Percentiles rank a stretch among this genome's conserved stretches.
phyloP scores from a whole-genome alignment of 1,140 invertebrate species.

The Armadillidium nasatum region DNA sequence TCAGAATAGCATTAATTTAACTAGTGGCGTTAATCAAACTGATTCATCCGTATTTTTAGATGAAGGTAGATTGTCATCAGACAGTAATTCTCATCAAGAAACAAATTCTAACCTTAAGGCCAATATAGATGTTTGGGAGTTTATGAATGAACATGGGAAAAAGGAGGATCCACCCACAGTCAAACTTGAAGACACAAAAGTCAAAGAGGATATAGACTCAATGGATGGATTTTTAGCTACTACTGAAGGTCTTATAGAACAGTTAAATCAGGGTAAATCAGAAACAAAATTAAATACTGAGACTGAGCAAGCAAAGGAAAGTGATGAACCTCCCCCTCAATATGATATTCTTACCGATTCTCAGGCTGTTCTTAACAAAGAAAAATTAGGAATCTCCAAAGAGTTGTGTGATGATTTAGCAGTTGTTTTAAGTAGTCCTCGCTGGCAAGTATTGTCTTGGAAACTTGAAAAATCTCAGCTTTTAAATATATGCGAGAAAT shows the following conservation, averaged over 20 bases:
- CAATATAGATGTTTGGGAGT: conserved; percentile 19
- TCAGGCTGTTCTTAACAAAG: conserved; percentile 53
- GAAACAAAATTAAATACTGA: neutral
- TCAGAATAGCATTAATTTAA: too few species aligned
- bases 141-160: conserved; percentile 31
- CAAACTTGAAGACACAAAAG: conserved; percentile 19
- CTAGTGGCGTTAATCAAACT: too few species aligned
- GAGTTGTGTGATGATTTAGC: conserved; percentile 60
- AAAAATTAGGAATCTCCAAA: conserved; percentile 56
- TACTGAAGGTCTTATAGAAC: conserved; percentile 50
- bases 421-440: conserved; percentile 58
- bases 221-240: conserved; percentile 44
- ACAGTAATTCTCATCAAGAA: too few species aligned
- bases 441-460: conserved; percentile 62
- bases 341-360: conserved; percentile 54
- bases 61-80: too few species aligned
- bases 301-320: conserved; percentile 48
- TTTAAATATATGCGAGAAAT: conserved; percentile 57
- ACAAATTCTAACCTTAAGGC: neutral
- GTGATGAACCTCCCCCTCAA: conserved; percentile 50
- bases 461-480: conserved; percentile 58
- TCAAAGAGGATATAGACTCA: conserved; percentile 36
- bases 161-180: neutral
- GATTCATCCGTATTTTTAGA: too few species aligned
- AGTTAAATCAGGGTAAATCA: conserved; percentile 47